phyloP scores from a whole-genome alignment of 2,888 invertebrate species.

The Drosophila eohydei region DNA sequence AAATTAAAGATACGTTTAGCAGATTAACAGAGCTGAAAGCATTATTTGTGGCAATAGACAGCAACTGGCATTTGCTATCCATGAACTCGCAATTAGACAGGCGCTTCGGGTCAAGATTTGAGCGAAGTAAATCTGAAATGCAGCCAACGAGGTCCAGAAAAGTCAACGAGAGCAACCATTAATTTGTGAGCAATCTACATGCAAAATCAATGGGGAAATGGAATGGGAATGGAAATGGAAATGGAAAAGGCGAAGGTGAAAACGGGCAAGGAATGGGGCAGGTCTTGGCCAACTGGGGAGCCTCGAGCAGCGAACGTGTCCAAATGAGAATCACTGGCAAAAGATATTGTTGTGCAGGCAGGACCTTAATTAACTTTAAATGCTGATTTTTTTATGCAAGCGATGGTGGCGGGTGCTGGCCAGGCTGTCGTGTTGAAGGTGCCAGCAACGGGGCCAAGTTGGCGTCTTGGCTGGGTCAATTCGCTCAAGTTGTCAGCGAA shows the following conservation, averaged over 20 bases:
- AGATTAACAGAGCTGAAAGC: background rate
- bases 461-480: slow-evolving; percentile 46
- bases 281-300: background rate
- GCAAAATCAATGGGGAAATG: slow-evolving; percentile 56
- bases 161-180: slow-evolving; percentile 59
- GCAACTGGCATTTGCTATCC: slow-evolving; percentile 27
- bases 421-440: slow-evolving; percentile 7
- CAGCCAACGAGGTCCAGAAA: slow-evolving; percentile 31
- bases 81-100: slow-evolving; percentile 53
- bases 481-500: slow-evolving; percentile 64
- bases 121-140: slow-evolving; percentile 4
- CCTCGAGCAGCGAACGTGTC: slow-evolving; percentile 10
- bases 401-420: background rate
- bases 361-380: slow-evolving; percentile 70
- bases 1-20: slow-evolving; percentile 21
- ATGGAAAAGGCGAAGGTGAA: background rate
- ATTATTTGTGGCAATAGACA: background rate
- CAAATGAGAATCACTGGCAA: slow-evolving; percentile 12
- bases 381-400: slow-evolving; percentile 41
- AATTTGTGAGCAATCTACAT: slow-evolving; percentile 67
- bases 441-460: slow-evolving; percentile 26
- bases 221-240: slow-evolving; percentile 9
- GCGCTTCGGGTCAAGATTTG: slow-evolving; percentile 10
- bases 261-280: background rate
- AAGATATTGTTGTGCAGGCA: slow-evolving; percentile 45